Evolutionary conservation across 2,797 vertebrate species (phyloP).

Genomic region (Halcyon chelicuti): DNA sequence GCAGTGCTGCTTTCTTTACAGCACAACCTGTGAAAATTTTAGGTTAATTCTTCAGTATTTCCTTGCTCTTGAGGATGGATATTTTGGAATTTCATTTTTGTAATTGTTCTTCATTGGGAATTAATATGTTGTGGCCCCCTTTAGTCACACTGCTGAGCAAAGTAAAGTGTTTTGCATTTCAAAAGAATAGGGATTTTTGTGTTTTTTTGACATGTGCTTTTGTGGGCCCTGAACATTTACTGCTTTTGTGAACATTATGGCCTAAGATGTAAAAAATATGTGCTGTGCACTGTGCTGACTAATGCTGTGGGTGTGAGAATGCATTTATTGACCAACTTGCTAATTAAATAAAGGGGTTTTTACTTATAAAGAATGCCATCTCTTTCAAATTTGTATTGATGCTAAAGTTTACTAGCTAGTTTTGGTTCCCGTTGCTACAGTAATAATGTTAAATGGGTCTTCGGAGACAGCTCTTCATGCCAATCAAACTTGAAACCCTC

Average conservation of each 20-base stretch:
- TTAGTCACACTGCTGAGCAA: background rate
- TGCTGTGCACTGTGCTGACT: background rate
- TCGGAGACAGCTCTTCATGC: background rate
- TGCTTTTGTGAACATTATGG: background rate
- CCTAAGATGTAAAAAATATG: background rate
- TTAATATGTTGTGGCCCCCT: background rate
- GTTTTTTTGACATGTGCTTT: background rate
- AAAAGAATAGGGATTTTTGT: rapidly evolving
- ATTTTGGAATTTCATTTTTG: background rate
- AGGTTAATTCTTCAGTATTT: background rate
- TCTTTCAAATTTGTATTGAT: background rate
- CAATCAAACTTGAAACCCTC: background rate
- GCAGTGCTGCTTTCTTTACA: background rate
- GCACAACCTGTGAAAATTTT: background rate
- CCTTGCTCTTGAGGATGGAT: background rate
- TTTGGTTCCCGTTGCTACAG: background rate
- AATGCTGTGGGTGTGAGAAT: background rate
- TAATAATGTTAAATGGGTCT: background rate
- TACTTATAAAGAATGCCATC: background rate
- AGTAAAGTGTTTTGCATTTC: background rate
- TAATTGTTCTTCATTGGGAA: background rate
- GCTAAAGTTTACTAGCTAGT: background rate
- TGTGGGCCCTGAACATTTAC: background rate
- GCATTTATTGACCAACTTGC: rapidly evolving
- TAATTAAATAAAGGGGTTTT: background rate